Base-by-base conservation (phyloP, 2,797 vertebrate species). In the Steatocranus sp. region DNA sequence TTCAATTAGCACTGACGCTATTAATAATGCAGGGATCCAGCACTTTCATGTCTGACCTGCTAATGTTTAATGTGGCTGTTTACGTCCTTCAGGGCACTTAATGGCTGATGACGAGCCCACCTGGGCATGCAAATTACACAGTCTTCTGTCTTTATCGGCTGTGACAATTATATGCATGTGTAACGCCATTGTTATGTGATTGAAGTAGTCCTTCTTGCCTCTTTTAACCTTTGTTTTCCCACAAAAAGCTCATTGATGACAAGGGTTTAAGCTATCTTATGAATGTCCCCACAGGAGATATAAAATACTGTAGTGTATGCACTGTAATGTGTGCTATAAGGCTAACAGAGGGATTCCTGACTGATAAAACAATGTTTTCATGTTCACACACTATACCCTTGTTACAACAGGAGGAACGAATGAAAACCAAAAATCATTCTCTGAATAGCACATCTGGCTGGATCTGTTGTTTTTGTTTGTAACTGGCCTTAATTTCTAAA, bases 1-100 rank as follows among this genome's bases (percentile, higher is more conserved):
- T 95, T 94, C 92, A 95, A 95, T 95, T 95, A 95, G 90, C 82
- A 66, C 83, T 82, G 86, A 83, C 74, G 7, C 74, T 88, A 93
- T 96, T 89, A 96, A 94, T 95, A 94, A 94, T 96, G 89, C 87
- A 95, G 58, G 50, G 83, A 86, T 82, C 53, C 78, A 90, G 87
- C 89, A 81, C 87, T 90, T 82, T 80, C 66, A 90, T 84, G 79
- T 75, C 75, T 86, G 86, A 93, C 92, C 89, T 70, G 88, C 79
- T 91, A 89, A 91, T 56, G 90, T 87, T 85, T 73, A 30, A 85
- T 80, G 82, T 66, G 20, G 80, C 83, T 94, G 93, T 94, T 93
- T 93, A 90, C 76, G 43, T 93, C 88, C 87, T 88, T 79, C 18
- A 8, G 80, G 83, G 83, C 82, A 79, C 81, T 90, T 51, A 82